Base-by-base conservation (phyloP, 2,113 vertebrate species). In the Pionites leucogaster region DNA sequence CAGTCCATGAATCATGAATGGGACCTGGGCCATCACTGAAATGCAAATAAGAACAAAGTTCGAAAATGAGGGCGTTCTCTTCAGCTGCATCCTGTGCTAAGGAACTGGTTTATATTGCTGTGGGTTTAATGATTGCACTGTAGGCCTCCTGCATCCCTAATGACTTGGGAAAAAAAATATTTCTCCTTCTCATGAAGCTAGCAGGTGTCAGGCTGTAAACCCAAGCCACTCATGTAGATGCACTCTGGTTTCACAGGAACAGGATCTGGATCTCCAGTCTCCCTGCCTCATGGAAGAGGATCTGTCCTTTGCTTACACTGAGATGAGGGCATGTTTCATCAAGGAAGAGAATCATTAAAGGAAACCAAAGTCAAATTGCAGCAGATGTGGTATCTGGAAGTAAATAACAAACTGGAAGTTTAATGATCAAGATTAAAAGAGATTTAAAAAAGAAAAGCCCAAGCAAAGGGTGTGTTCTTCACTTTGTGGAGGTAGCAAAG, bases 161-260 rank as follows among this genome's bases (percentile, higher is more conserved):
- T 20, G 6, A 28, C 44, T 24, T 20, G 63, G 57, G 13, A 13
- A 39, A 19, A 28, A 6, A 27, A 3, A 11, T 11, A 5, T 15
- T 50, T 57, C 19, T 63, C 6, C 4, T 44, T 75, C 35, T 75
- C 47, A 7, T 46, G 49, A 33, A 47, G 39, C 7, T 31, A 8
- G 12, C 3, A 5, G 22, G 41, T 67, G 23, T 60, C n/a, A 19
- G 75, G 24, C 59, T 86, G 65, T 71, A 88, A 62, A 62, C 24
- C 27, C 22, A 59, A 46, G 17, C 16, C 5, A n/a, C 50, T 31
- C 13, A 0, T 1, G 53, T 10, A 4, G 10, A 7, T 2, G 0
- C 25, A 5, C 64, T 37, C 11, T 10, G 47, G 11, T 55, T 42
- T 47, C 53, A 14, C 57, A 24, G 49, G 31, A 53, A 24, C 41